A percentile compares a stretch with the other conserved stretches of the same genome.
Conservation (phyloP, 2,888 invertebrate genomes). For the Prosopocoilus inquinatus region DNA sequence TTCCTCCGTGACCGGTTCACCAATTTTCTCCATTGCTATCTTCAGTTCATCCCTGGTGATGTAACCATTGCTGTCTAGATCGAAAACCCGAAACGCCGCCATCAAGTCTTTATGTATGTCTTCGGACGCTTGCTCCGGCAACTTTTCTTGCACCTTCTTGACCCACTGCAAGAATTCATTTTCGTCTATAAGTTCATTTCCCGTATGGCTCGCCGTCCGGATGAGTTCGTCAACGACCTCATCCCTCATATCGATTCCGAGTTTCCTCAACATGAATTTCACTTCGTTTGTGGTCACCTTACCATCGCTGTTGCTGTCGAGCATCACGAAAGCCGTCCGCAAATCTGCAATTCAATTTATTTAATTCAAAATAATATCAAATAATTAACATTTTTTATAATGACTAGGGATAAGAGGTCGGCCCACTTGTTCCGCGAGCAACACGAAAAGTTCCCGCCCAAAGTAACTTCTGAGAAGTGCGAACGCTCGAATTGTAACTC, state of each 20-base stretch:
- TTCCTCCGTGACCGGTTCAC: slow-evolving; percentile 72
- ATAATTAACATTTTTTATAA: too few species aligned
- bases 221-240: slow-evolving; percentile 72
- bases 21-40: slow-evolving; percentile 80
- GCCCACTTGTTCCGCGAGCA: too few species aligned
- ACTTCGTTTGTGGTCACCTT: slow-evolving; percentile 72
- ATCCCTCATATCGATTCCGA: slow-evolving; percentile 73
- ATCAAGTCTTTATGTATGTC: slow-evolving; percentile 75
- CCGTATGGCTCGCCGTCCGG: slow-evolving; percentile 63
- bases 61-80: slow-evolving; percentile 86
- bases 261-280: slow-evolving; percentile 75
- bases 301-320: slow-evolving; percentile 77
- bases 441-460: too few species aligned
- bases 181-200: slow-evolving; percentile 73
- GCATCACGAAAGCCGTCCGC: slow-evolving; percentile 72
- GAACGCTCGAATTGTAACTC: too few species aligned
- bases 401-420: too few species aligned
- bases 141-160: slow-evolving; percentile 68
- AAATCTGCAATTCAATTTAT: slow-evolving; percentile 56
- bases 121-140: slow-evolving; percentile 60
- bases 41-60: slow-evolving; percentile 79
- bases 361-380: neutral
- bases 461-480: too few species aligned
- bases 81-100: slow-evolving; percentile 88
- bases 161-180: slow-evolving; percentile 78